A percentile compares a stretch with the other conserved stretches of the same genome.
Conservation (phyloP, 2,113 vertebrate species). For the Crotophaga sulcirostris region DNA sequence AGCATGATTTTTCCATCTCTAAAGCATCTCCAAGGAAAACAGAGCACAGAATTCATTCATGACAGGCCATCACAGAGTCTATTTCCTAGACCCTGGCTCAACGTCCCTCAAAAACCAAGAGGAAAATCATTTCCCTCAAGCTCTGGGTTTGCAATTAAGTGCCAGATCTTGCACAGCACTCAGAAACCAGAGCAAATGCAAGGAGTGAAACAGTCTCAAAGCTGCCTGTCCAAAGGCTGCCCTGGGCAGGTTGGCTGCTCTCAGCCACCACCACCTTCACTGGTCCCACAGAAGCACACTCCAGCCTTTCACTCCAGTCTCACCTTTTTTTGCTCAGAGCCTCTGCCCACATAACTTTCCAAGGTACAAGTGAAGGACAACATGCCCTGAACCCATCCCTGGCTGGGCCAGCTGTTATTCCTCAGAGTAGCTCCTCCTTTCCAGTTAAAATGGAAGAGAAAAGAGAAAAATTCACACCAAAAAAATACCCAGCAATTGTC, state of each 20-base stretch:
- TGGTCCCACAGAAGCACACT: neutral
- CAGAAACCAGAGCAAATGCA: rapidly evolving
- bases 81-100: neutral
- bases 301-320: neutral
- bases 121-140: neutral
- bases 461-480: neutral
- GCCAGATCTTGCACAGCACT: neutral
- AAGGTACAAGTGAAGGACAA: neutral
- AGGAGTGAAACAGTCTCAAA: rapidly evolving
- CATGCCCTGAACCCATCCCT: neutral
- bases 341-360: neutral
- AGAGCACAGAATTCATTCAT: neutral
- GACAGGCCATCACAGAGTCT: neutral
- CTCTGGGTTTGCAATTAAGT: neutral
- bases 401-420: neutral
- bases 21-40: neutral
- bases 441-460: neutral
- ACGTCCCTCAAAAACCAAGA: neutral
- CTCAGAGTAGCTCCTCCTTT: neutral
- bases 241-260: neutral
- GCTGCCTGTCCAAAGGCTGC: neutral
- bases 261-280: neutral
- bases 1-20: neutral
- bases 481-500: neutral
- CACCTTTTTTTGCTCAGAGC: neutral